phyloP scores from a whole-genome alignment of 2,888 invertebrate species.

The Eupithecia centaureata region DNA sequence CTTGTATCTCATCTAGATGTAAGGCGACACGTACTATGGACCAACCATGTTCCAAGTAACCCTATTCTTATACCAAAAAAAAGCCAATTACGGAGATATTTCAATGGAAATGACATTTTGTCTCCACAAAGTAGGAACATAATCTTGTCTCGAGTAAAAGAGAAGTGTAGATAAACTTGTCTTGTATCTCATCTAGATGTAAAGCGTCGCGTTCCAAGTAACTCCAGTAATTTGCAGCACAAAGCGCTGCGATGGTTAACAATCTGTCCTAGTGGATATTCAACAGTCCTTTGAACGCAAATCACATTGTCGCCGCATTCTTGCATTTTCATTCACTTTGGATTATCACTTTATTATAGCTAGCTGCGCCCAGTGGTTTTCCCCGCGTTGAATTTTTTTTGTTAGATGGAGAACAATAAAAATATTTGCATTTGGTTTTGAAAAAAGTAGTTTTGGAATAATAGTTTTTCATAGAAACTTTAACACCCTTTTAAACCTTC shows the following conservation, averaged over 20 bases:
- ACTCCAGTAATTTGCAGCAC: background rate
- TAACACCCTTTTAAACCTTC: no score
- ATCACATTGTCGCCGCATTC: constrained; percentile 1
- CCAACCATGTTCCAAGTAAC: no score
- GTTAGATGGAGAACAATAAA: no score
- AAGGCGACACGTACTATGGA: no score
- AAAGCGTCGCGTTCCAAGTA: background rate
- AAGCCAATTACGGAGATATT: background rate
- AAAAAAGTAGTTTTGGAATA: no score
- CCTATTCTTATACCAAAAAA: no score
- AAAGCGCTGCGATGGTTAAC: background rate
- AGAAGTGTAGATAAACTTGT: background rate
- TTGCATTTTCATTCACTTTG: background rate
- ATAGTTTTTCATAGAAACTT: no score
- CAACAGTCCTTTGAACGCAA: constrained; percentile 11
- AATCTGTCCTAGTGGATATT: background rate
- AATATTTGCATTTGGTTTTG: no score
- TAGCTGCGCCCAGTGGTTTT: no score
- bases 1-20: no score
- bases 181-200: background rate
- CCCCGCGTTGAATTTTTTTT: no score
- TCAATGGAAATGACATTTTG: background rate
- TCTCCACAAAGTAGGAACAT: background rate
- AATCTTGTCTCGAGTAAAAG: background rate
- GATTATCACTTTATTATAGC: background rate